Evolutionary conservation across 1,140 invertebrate species (phyloP).

Genomic region (Lepidurus arcticus): DNA sequence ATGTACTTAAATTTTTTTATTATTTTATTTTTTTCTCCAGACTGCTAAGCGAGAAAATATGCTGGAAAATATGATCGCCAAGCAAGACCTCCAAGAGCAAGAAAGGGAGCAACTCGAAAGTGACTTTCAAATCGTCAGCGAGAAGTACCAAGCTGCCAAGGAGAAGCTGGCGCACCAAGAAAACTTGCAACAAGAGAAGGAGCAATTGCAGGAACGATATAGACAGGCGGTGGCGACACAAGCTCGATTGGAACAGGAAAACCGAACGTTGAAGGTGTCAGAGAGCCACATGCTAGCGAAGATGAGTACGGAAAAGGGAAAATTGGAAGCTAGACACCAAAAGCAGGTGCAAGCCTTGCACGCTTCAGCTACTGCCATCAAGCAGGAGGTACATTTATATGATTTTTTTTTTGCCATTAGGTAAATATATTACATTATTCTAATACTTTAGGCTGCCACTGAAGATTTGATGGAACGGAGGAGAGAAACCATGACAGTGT

Average conservation of each 20-base stretch:
- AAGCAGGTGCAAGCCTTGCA: constrained; percentile 19
- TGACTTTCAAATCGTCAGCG: neutral
- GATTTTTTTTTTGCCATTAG: neutral
- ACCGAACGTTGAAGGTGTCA: constrained; percentile 23
- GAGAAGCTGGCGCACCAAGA: neutral
- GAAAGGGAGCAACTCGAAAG: neutral
- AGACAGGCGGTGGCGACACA: neutral
- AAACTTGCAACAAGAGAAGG: neutral
- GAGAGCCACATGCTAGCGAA: constrained; percentile 28
- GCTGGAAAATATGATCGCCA: neutral
- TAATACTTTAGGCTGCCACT: neutral
- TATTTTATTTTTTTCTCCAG: neutral
- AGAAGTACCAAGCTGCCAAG: neutral
- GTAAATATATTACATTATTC: neutral
- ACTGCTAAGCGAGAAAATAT: neutral
- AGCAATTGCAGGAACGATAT: neutral
- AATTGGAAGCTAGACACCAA: constrained; percentile 17
- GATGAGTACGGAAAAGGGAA: constrained; percentile 29
- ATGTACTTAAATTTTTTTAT: neutral
- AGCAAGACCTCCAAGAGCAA: neutral
- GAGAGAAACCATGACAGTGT: constrained; percentile 26
- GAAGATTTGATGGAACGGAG: neutral
- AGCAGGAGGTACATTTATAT: neutral
- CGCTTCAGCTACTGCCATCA: neutral
- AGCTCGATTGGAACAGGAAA: neutral